These are phyloP conservation scores for Pantherophis alleghaniensis DNA, from an alignment of 2,797 vertebrate species.

Conservation along the genomic window DNA sequence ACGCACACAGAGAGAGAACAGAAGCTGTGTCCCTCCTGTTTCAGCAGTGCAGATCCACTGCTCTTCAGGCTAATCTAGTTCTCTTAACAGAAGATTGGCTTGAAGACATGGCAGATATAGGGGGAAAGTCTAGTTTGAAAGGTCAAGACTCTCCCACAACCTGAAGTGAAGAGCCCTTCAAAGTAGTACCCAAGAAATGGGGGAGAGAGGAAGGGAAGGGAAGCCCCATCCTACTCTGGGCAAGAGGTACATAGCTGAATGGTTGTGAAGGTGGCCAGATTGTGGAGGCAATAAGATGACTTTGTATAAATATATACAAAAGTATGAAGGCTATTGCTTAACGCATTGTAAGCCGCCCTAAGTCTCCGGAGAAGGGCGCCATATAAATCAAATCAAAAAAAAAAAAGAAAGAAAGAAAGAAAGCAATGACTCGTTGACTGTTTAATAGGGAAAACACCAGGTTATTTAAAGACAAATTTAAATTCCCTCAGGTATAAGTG, in stretches of 20 bases:
- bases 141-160: background rate
- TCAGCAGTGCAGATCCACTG: background rate
- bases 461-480: background rate
- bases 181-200: background rate
- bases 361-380: too few species aligned
- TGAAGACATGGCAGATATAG: background rate
- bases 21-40: background rate
- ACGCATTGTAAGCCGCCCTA: too few species aligned
- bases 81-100: background rate
- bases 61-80: background rate
- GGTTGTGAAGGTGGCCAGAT: background rate
- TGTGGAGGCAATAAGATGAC: too few species aligned
- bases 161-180: background rate
- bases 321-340: too few species aligned
- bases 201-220: background rate
- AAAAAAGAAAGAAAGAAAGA: too few species aligned
- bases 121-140: background rate
- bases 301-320: too few species aligned
- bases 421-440: background rate
- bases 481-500: background rate
- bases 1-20: background rate
- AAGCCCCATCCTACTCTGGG: background rate
- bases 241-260: background rate
- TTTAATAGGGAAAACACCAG: background rate
- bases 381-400: too few species aligned